Base-by-base conservation (phyloP, 2,113 vertebrate genomes). In the Corynorhinus townsendii region DNA sequence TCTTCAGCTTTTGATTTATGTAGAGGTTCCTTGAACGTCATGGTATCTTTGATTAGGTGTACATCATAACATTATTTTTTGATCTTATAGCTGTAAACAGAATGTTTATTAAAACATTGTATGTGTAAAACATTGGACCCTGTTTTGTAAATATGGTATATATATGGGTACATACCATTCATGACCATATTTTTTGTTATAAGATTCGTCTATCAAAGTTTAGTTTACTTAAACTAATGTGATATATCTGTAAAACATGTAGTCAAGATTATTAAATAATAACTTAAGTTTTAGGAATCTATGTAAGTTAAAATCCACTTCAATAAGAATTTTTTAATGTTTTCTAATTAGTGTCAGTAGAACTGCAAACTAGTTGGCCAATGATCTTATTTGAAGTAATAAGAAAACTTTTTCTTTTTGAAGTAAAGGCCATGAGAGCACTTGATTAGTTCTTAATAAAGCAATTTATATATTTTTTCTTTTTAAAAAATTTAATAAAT, bases 1-100 rank as follows among this genome's bases (percentile, higher is more conserved):
- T 97, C 86, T 97, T 95, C 80, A 95, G 75, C 72, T 89, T 91
- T 95, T 94, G 91, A 96, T 98, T 97, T 97, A 96, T 96, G 81
- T 95, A 96, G 96, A 91, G 86, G 49, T 87, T 97, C 83, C 40
- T 54, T 96, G 95, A 76, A 17, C 97, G 93, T 90, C 75, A 75
- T 90, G 92, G 86, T 43, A 77, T 97, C 96, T 94, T 94, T 98
- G 97, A 97, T 98, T 90, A 96, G 81, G 66, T 94, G 77, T 95
- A 87, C 72, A 95, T 93, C 85, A 95, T 49, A 10, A 69, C 68
- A 90, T 82, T 47, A 91, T 75, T 94, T 80, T 95, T 93, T 75
- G 73, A 43, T 75, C 47, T 80, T 87, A 96, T 1, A 45, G 19
- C 45, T 96, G 56, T 73, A 96, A 91, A 88, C 19, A 84, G 20